Evolutionary conservation across 2,113 vertebrate genomes (phyloP), one percentile per base, ranked within the genome.

Genomic region (Equus przewalskii): DNA sequence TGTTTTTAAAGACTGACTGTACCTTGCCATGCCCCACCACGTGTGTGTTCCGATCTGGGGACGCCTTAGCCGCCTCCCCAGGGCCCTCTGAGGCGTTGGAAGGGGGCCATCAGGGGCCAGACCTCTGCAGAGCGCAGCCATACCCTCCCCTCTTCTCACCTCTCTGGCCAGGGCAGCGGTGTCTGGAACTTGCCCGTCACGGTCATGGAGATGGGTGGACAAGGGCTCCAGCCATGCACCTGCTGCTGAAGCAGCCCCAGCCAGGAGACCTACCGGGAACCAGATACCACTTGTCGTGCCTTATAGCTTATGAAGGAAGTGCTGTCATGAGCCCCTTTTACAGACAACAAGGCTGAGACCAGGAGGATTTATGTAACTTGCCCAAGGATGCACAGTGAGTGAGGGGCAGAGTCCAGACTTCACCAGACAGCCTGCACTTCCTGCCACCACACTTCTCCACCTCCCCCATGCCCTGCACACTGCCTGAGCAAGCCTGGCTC

Each of bases 1-100:
- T 94, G 86, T 72, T 95, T 91, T 83, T 26, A 81, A 96, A 94
- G 64, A 54, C 69, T 70, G 58, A 10, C 46, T 41, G 58, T 49
- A 21, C 58, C 69, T 46, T 22, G 51, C 89, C 19, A 3, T 67
- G 36, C 73, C 64, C 70, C 3, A 11, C 78, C 73, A 51, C 0
- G 21, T 84, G 82, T 96, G 81, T 94, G 82, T 94, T 97, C 97
- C 69, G n/a, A 64, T 14, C 8, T 22, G 41, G 30, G 54, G 30
- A 67, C 19, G 49, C 69, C 80, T 89, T 60, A 1, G 72, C 54
- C 84, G 67, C 21, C 21, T 81, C 33, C 19, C 18, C 41, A 28
- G 76, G 26, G 70, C 13, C 33, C n/a, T 79, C 60, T 0, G 36
- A 36, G 56, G 73, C 72, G 41, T 26, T n/a, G 15, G 60, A 44